Percentiles rank a stretch among this genome's conserved stretches.
Evolutionary conservation across 37 sponge, comb jelly and placozoan species (phyloP).

Genomic region (Tethya wilhelma): DNA sequence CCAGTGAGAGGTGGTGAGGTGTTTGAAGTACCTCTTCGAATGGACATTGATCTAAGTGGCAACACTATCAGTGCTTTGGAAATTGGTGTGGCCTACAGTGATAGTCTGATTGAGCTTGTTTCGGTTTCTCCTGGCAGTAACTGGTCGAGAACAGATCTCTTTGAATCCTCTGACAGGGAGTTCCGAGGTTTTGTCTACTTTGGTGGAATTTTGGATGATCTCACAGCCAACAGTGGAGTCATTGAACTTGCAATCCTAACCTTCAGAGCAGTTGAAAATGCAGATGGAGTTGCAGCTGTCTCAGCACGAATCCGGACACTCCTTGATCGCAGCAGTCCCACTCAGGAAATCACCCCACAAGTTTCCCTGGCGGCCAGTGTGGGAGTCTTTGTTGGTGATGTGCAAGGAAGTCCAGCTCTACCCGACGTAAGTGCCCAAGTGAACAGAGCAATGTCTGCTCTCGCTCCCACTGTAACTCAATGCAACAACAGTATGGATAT

Average conservation of each 20-base stretch:
- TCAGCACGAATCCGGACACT: conserved; percentile 19
- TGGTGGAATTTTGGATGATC: conserved; percentile 43
- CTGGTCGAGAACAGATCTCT: not conserved
- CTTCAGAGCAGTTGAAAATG: conserved; percentile 24
- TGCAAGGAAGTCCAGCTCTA: not conserved
- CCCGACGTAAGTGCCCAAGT: conserved; percentile 2
- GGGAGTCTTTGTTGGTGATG: conserved; percentile 25
- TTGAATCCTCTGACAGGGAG: conserved; percentile 19
- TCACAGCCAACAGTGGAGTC: not conserved
- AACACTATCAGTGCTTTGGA: conserved; percentile 49
- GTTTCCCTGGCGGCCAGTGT: conserved; percentile 56
- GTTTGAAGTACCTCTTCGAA: conserved; percentile 46
- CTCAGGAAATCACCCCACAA: not conserved
- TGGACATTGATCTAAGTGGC: conserved; percentile 26
- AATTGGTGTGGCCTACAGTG: conserved; percentile 55
- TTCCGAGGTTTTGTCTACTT: conserved; percentile 60
- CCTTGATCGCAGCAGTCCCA: conserved; percentile 19
- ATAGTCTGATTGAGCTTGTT: conserved; percentile 11
- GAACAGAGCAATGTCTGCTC: not conserved
- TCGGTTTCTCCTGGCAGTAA: conserved; percentile 17
- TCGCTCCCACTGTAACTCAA: not conserved
- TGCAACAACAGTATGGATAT: conserved; percentile 34
- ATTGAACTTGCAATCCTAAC: conserved; percentile 34
- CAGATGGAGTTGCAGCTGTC: conserved; percentile 23
- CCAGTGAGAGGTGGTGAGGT: conserved; percentile 9